Percentiles rank a stretch among this genome's conserved stretches.
These are phyloP conservation scores for Bursaphelenchus okinawaensis DNA, from an alignment of 2,888 invertebrate species.

Conservation along the genomic window DNA sequence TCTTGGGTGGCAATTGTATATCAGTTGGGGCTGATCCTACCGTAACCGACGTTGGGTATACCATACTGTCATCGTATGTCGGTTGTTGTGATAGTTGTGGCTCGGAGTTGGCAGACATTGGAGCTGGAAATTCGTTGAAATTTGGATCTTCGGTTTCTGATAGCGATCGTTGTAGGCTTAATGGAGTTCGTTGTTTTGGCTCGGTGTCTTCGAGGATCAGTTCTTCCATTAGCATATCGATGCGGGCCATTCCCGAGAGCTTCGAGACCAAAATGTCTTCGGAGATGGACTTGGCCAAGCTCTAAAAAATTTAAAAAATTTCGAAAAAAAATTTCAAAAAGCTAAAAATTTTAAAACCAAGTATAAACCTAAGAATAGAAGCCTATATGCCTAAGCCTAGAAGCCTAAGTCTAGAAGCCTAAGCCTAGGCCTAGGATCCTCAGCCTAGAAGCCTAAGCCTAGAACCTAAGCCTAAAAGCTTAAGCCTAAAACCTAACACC, in stretches of 20 bases:
- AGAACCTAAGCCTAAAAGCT: too few relatives aligned
- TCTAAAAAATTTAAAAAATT: too few relatives aligned
- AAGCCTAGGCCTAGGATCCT: too few relatives aligned
- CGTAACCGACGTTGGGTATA: background rate
- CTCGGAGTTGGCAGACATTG: constrained; percentile 15
- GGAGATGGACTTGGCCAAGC: constrained; percentile 48
- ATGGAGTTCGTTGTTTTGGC: constrained; percentile 16
- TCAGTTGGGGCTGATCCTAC: constrained; percentile 4
- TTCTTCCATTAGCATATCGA: constrained; percentile 55
- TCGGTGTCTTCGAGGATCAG: constrained; percentile 44
- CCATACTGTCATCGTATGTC: background rate
- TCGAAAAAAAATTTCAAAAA: too few relatives aligned
- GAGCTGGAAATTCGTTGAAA: constrained; percentile 8
- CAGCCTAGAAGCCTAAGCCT: too few relatives aligned
- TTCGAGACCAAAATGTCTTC: constrained; percentile 55
- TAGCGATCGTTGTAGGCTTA: constrained; percentile 19
- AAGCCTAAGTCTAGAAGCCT: too few relatives aligned
- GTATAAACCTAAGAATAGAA: too few relatives aligned
- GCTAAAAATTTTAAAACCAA: too few relatives aligned
- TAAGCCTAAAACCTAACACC: too few relatives aligned
- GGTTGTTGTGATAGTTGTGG: constrained; percentile 6
- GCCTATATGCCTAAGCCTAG: too few relatives aligned
- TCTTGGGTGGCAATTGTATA: background rate
- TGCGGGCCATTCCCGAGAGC: constrained; percentile 48
- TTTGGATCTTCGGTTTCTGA: constrained; percentile 15